Percentiles rank a stretch among this genome's conserved stretches.
These are phyloP conservation scores for Xestia rhomboidea DNA, from an alignment of 2,888 invertebrate species.

Conservation along the genomic window DNA sequence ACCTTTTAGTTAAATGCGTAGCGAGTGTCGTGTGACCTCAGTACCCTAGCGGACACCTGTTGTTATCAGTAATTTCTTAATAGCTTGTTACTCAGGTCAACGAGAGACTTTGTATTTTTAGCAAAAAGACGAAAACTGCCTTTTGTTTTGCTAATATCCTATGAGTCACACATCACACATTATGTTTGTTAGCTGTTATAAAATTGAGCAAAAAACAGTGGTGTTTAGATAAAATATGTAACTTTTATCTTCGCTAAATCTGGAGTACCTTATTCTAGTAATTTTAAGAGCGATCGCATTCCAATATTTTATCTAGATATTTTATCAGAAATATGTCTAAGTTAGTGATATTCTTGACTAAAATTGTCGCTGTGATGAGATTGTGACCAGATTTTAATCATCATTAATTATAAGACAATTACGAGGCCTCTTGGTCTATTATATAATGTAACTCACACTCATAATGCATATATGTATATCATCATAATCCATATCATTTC, in stretches of 20 bases:
- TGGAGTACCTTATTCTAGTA: background rate
- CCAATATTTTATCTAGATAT: too few relatives aligned
- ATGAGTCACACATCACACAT: background rate
- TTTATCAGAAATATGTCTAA: background rate
- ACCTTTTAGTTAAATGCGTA: conserved; percentile 18
- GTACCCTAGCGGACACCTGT: conserved; percentile 7
- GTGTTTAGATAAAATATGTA: background rate
- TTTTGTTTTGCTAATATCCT: conserved; percentile 14
- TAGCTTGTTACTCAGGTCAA: conserved; percentile 20
- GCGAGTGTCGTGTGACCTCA: conserved; percentile 15
- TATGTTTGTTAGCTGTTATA: background rate
- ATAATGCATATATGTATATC: too few relatives aligned
- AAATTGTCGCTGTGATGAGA: background rate
- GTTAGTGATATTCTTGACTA: background rate
- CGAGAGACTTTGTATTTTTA: conserved; percentile 3
- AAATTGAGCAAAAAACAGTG: background rate
- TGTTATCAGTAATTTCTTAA: conserved; percentile 38
- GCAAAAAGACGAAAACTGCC: background rate
- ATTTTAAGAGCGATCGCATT: background rate
- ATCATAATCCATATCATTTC: too few relatives aligned
- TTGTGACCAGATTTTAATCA: background rate
- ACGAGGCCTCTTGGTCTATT: background rate
- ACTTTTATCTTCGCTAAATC: conserved; percentile 5
- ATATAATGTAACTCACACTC: background rate
- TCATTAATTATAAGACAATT: background rate